Conservation (phyloP, 2,113 vertebrate genomes). For the Tapirus terrestris region DNA sequence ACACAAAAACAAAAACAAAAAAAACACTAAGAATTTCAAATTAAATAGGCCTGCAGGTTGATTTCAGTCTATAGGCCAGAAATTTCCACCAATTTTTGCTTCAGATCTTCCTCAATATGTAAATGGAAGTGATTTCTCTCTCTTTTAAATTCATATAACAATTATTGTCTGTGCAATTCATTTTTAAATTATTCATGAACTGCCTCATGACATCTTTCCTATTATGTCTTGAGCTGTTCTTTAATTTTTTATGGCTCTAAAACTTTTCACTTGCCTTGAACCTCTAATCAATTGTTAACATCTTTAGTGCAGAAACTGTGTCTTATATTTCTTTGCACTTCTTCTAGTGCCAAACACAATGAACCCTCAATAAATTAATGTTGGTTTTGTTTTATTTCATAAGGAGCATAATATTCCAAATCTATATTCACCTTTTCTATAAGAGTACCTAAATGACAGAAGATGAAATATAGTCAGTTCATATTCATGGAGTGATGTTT, state of each 20-base stretch:
- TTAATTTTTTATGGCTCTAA: conserved; percentile 62
- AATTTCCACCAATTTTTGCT: not conserved
- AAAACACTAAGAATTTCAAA: not conserved
- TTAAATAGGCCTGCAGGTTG: not conserved
- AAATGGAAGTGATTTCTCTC: not conserved
- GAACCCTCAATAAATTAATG: not conserved
- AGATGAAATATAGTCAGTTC: not conserved
- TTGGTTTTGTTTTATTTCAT: conserved; percentile 34
- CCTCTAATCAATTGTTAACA: conserved; percentile 15
- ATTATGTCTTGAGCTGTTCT: conserved; percentile 31
- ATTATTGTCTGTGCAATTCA: conserved; percentile 42
- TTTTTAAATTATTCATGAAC: conserved; percentile 58
- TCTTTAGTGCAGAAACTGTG: not conserved
- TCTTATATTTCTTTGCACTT: not conserved
- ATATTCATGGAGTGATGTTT: conserved; percentile 30
- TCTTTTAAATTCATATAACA: conserved; percentile 29
- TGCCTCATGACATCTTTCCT: conserved; percentile 54
- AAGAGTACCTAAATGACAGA: not conserved
- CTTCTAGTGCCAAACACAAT: not conserved
- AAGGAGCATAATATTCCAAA: not conserved
- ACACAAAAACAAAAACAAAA: not conserved
- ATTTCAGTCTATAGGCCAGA: not conserved
- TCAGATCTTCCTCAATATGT: not conserved
- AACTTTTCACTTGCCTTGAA: conserved; percentile 47
- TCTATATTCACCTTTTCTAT: not conserved